Conservation (phyloP, 2,113 vertebrate species). For the Esox niger region DNA sequence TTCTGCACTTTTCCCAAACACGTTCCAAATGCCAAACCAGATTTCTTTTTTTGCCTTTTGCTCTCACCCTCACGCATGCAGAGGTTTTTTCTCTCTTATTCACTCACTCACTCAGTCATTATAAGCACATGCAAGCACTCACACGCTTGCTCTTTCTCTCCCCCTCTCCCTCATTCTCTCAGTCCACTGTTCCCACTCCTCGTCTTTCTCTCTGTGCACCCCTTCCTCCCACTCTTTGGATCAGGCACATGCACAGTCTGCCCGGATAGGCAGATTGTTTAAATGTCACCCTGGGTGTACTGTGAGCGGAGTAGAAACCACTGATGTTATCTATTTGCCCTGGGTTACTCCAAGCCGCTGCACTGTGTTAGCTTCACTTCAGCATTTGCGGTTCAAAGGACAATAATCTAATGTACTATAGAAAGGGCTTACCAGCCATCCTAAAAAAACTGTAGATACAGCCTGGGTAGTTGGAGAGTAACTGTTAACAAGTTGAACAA, state of each 20-base stretch:
- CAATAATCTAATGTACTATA: conserved; percentile 23
- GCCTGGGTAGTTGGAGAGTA: background rate
- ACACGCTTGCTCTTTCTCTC: conserved; percentile 12
- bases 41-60: conserved; percentile 17
- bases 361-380: background rate
- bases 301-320: conserved; percentile 42
- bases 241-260: conserved; percentile 55
- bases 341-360: conserved; percentile 55
- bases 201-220: background rate
- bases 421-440: conserved; percentile 2
- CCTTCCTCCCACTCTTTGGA: conserved; percentile 19
- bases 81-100: background rate
- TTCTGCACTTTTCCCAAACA: conserved; percentile 9
- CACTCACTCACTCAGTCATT: conserved; percentile 18
- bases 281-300: conserved; percentile 64
- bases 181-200: no score
- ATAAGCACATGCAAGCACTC: conserved; percentile 12
- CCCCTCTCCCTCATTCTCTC: background rate
- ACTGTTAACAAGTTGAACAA: background rate
- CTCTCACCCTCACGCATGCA: background rate
- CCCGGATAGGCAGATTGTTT: conserved; percentile 66
- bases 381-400: conserved; percentile 18
- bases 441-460: conserved; percentile 3
- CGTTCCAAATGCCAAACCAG: conserved; percentile 33
- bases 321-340: conserved; percentile 61